Percentiles rank a stretch among this genome's conserved stretches.
Evolutionary conservation across 2,888 invertebrate species (phyloP).

Genomic region (Amitus sp.): DNA sequence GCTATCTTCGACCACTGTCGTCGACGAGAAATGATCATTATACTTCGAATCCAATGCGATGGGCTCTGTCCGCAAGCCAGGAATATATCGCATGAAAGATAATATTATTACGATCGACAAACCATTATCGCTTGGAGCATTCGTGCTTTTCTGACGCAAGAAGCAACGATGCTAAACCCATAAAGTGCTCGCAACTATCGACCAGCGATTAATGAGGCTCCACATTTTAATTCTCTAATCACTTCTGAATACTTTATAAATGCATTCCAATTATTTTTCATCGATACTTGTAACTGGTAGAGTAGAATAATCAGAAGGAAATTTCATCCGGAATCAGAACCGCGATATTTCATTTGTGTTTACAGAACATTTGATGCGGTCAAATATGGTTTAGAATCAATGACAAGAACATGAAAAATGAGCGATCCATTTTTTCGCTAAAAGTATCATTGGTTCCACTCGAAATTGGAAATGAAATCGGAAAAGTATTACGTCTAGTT

Average conservation of each 20-base stretch:
- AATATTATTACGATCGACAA: constrained; percentile 37
- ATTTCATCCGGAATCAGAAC: constrained; percentile 19
- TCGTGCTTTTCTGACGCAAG: constrained; percentile 31
- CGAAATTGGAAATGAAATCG: no score
- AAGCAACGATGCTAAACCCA: constrained; percentile 18
- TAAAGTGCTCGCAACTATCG: constrained; percentile 1
- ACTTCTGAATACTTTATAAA: constrained; percentile 3
- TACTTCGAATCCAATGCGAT: constrained; percentile 33
- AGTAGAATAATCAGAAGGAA: not conserved
- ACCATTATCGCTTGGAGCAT: constrained; percentile 34
- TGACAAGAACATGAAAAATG: no score
- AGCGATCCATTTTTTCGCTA: no score
- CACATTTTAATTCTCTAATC: constrained; percentile 3
- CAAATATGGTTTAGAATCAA: no score
- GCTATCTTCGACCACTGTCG: constrained; percentile 30
- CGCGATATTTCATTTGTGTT: no score
- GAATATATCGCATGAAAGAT: constrained; percentile 34
- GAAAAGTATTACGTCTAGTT: no score
- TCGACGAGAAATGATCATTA: constrained; percentile 36
- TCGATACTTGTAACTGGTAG: not conserved
- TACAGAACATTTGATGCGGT: no score
- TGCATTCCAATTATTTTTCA: constrained; percentile 2
- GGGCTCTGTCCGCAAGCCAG: constrained; percentile 35
- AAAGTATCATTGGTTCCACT: no score
- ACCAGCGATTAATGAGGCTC: constrained; percentile 3